Evolutionary conservation across 1,140 invertebrate genomes (phyloP), one percentile per base, ranked within the genome.

Genomic region (Drosophila parabipectinata): DNA sequence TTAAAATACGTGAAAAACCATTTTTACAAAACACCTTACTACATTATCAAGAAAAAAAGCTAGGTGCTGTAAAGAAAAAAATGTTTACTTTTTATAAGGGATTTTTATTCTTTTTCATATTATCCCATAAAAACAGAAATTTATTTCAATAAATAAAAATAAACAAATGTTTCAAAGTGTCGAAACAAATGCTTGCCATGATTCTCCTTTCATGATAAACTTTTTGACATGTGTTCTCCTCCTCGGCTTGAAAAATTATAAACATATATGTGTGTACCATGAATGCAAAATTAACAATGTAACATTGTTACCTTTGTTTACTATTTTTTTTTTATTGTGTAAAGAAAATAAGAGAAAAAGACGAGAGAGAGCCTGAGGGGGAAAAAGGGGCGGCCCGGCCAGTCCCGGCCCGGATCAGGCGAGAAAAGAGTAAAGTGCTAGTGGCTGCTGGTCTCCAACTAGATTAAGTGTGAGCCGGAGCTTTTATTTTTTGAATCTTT

Each of bases 401-500:
- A 15, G 26, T 7, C 26, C 26, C 10, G 28, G 50, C 2, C 26
- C 15, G 10, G 44, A n/a, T n/a, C 15, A 67, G 4, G 56, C 34
- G 63, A 45, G 60, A 64, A 64, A 44, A 39, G 50, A 52, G 66
- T 56, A 69, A 69, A 56, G 63, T 69, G 57, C 55, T 53, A 48
- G 56, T 73, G 37, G 53, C 53, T 73, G 71, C 69, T 56, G 72
- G 72, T 66, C 71, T 69, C 55, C 82, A 85, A 87, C 82, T 85
- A 87, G 82, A 85, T 85, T 87, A 85, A 75, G 64, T 68, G 61
- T 82, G 74, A 63, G 82, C 50, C 60, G 50, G 61, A 75, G 82
- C 78, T 75, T 71, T 62, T 72, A 77, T 77, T 66, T 66, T 54
- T 82, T 51, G 54, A 82, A 64, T 85, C 62, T 82, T 82, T 75